Base-by-base conservation (phyloP, 2,797 vertebrate genomes). In the Champsocephalus gunnari region DNA sequence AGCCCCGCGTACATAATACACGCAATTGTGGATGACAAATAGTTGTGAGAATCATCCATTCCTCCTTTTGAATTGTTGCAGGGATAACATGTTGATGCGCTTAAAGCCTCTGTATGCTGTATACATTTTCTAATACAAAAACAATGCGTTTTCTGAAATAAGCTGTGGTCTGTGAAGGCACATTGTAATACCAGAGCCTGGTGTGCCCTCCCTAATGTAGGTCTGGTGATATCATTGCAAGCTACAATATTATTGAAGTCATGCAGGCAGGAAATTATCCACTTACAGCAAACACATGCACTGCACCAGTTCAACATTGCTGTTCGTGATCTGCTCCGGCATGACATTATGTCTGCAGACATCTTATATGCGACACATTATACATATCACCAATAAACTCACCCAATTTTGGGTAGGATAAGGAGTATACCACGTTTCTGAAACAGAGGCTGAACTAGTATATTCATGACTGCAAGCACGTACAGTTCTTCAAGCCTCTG, bases 221-320 rank as follows among this genome's bases (percentile, higher is more conserved):
- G 45, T 73, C 32, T 56, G 49, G 49, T 74, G 70, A 63, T 80
- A 65, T 76, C 77, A 66, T 62, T 49, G 51, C 69, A 63, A 79
- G 71, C 65, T 62, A 59, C 58, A 79, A 54, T 53, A 58, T 83
- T 71, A 80, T 68, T 68, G 66, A 78, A 78, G 70, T 64, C 75
- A 73, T 80, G 77, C 75, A 77, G 65, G 76, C 71, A 77, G 71
- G 70, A 83, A 81, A 84, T 83, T 62, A 86, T 81, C 73, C 71
- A 82, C 75, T 80, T 62, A 61, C 69, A 70, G 73, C 32, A 66
- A 82, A 60, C 47, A 82, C 64, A 82, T 79, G 51, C 43, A 34
- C 62, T 66, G 58, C 75, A 58, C 45, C 62, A 73, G 64, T 67
- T 63, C 50, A 71, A 72, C 62, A 70, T 61, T 75, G 60, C 74